These are phyloP conservation scores for Dolichotis patagonum DNA, from an alignment of 2,113 vertebrate species.

Conservation along the genomic window DNA sequence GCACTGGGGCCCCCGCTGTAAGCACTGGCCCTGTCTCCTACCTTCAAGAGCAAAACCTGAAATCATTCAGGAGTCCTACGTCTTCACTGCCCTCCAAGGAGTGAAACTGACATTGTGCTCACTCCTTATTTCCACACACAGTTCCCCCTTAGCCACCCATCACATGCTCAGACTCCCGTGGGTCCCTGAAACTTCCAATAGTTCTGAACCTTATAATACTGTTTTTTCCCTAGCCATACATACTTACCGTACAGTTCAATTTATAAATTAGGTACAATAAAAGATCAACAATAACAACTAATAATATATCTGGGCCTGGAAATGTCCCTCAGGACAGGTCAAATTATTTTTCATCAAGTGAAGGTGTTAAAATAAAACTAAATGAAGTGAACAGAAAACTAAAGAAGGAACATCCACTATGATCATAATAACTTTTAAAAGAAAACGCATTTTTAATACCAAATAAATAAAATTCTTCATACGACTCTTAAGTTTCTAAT, in stretches of 20 bases:
- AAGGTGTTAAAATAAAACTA: conserved; percentile 13
- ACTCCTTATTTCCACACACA: not conserved
- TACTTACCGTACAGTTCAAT: not conserved
- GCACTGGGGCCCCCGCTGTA: too few species aligned
- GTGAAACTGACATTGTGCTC: not conserved
- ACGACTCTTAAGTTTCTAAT: not conserved
- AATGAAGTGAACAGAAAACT: not conserved
- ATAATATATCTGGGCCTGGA: not conserved
- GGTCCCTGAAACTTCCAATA: not conserved
- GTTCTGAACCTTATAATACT: not conserved
- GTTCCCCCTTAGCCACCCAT: not conserved
- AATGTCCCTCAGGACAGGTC: not conserved
- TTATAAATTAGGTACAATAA: not conserved
- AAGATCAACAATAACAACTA: not conserved
- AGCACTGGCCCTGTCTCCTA: not conserved
- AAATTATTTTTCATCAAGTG: conserved; percentile 18
- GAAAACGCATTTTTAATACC: not conserved
- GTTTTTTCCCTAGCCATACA: not conserved
- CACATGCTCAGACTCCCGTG: too few species aligned
- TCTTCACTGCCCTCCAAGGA: not conserved
- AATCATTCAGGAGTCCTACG: not conserved
- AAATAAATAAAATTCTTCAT: not conserved
- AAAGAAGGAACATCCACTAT: not conserved
- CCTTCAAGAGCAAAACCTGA: not conserved
- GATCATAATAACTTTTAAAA: not conserved